Evolutionary conservation across 1,140 invertebrate genomes (phyloP).

Genomic region (Camponotus vicinus): DNA sequence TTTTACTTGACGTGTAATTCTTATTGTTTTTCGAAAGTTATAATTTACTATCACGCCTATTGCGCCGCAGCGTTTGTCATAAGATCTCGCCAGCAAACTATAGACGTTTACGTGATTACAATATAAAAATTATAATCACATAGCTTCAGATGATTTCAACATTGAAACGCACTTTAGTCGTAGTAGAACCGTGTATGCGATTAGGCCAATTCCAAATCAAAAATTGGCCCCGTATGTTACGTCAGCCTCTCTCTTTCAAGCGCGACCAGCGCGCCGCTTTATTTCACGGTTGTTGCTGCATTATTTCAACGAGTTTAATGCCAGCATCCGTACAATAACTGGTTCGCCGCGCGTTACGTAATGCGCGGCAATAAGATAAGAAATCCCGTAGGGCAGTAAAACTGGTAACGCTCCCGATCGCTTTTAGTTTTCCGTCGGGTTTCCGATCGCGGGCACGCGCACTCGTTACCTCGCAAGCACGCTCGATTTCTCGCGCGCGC

Average conservation of each 20-base stretch:
- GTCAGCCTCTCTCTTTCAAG: conserved; percentile 65
- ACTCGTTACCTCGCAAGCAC: conserved; percentile 68
- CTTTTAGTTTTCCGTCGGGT: conserved; percentile 71
- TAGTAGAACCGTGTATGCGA: background rate
- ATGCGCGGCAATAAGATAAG: conserved; percentile 68
- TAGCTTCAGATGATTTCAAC: conserved; percentile 19
- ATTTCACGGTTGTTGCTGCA: conserved; percentile 63
- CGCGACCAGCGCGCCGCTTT: conserved; percentile 21
- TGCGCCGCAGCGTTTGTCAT: background rate
- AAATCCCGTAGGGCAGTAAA: conserved; percentile 77
- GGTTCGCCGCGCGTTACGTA: conserved; percentile 66
- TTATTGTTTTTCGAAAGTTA: too few species aligned
- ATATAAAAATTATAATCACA: conserved; percentile 12
- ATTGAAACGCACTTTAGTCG: conserved; percentile 7
- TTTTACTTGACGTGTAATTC: too few species aligned
- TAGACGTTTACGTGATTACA: background rate
- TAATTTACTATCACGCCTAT: background rate
- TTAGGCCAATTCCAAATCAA: conserved; percentile 57
- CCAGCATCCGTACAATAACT: conserved; percentile 73
- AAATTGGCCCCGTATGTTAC: conserved; percentile 63
- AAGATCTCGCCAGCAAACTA: background rate
- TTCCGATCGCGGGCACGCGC: background rate
- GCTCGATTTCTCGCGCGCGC: conserved; percentile 65
- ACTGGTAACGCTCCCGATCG: conserved; percentile 70
- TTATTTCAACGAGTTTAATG: conserved; percentile 69